A percentile compares a stretch with the other conserved stretches of the same genome.
These are phyloP conservation scores for Hirtodrosophila duncani DNA, from an alignment of 2,888 invertebrate species.

Conservation along the genomic window DNA sequence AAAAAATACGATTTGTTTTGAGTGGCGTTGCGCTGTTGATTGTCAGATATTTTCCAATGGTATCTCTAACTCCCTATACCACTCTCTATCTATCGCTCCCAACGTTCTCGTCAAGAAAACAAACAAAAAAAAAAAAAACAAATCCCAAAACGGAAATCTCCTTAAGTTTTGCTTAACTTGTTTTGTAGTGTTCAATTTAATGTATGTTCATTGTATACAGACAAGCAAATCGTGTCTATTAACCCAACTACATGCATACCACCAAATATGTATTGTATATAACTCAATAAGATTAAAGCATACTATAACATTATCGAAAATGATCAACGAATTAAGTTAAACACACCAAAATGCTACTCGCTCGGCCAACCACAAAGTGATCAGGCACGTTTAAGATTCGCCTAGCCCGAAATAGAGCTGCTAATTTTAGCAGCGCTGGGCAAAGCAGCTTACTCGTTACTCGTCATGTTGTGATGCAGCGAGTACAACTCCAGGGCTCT, in stretches of 20 bases:
- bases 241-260: conserved; percentile 29
- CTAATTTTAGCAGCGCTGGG: conserved; percentile 1
- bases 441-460: conserved; percentile 47
- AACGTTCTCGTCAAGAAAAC: too few species aligned
- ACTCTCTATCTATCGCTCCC: conserved; percentile 1
- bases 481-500: conserved; percentile 55
- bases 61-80: too few species aligned
- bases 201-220: conserved; percentile 77
- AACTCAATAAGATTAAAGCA: background rate
- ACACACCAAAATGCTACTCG: conserved; percentile 33
- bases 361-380: conserved; percentile 43
- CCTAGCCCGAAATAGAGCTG: background rate
- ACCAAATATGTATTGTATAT: background rate
- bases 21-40: too few species aligned
- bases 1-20: too few species aligned
- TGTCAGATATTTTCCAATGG: too few species aligned
- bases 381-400: conserved; percentile 38
- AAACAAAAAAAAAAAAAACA: too few species aligned
- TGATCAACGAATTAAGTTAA: conserved; percentile 10
- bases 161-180: conserved; percentile 78
- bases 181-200: conserved; percentile 79
- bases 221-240: conserved; percentile 76
- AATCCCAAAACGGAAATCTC: too few species aligned
- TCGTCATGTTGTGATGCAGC: conserved; percentile 53
- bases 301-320: conserved; percentile 5